A percentile compares a stretch with the other conserved stretches of the same genome.
phyloP scores from a whole-genome alignment of 2,888 invertebrate genomes.

The Proisotoma minuta region DNA sequence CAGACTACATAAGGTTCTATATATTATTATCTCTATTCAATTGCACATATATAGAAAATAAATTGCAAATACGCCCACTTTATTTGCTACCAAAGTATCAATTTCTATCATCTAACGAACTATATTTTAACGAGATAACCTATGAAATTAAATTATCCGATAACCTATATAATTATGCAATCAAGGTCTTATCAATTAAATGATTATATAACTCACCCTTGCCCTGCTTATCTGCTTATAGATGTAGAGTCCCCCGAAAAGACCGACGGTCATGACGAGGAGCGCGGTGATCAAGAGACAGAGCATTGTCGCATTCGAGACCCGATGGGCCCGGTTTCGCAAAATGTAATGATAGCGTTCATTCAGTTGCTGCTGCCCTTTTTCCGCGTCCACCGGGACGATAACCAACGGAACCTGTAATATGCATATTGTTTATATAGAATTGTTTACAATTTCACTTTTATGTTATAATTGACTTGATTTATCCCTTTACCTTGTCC shows the following conservation, averaged over 20 bases:
- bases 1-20: too few species aligned
- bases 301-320: constrained; percentile 61
- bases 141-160: too few species aligned
- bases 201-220: constrained; percentile 50
- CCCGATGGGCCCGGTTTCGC: constrained; percentile 56
- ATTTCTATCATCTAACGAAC: too few species aligned
- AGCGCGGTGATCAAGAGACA: constrained; percentile 66
- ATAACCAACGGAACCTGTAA: not conserved
- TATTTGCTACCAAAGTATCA: too few species aligned
- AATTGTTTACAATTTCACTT: not conserved
- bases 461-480: not conserved
- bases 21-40: too few species aligned
- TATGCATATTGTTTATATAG: not conserved
- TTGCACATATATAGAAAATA: too few species aligned
- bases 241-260: constrained; percentile 66
- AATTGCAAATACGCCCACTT: too few species aligned
- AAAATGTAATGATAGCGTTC: constrained; percentile 53
- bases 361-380: constrained; percentile 34
- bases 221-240: constrained; percentile 67
- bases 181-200: not conserved
- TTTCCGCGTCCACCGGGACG: constrained; percentile 16
- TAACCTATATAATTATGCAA: not conserved
- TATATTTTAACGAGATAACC: too few species aligned
- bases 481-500: constrained; percentile 25
- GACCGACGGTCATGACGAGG: constrained; percentile 65